Evolutionary conservation across 2,797 vertebrate species (phyloP).

Genomic region (Manis pentadactyla): DNA sequence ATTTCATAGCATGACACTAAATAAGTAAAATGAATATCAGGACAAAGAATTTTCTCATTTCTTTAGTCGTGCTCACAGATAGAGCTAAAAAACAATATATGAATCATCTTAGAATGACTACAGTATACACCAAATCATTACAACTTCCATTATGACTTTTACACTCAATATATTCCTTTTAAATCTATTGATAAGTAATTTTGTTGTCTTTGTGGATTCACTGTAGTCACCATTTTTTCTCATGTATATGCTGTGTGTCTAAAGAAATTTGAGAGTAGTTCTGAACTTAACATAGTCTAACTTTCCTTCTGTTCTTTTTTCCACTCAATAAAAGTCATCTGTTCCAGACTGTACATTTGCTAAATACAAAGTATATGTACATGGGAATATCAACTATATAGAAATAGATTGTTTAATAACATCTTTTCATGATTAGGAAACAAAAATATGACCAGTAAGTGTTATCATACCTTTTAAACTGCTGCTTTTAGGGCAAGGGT

Average conservation of each 20-base stretch:
- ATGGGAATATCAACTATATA: not conserved
- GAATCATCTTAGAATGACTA: not conserved
- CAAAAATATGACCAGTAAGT: not conserved
- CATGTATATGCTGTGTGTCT: not conserved
- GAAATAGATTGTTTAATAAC: not conserved
- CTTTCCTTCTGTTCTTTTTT: not conserved
- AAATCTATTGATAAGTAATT: not conserved
- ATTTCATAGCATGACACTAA: not conserved
- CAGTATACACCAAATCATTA: not conserved
- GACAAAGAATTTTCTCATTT: not conserved
- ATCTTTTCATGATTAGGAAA: not conserved
- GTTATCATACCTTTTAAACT: not conserved
- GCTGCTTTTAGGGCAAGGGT: not conserved
- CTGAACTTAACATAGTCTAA: not conserved
- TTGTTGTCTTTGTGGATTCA: not conserved
- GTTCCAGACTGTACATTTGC: not conserved
- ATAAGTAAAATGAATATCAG: not conserved
- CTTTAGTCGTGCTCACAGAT: constrained; percentile 21
- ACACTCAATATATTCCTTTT: not conserved
- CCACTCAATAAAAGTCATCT: not conserved
- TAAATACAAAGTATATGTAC: not conserved
- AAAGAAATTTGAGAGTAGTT: not conserved
- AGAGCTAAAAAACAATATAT: not conserved
- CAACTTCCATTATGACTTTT: not conserved
- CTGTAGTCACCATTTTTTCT: not conserved